Conservation (phyloP, 2,888 invertebrate species). For the Anthophora plumipes region DNA sequence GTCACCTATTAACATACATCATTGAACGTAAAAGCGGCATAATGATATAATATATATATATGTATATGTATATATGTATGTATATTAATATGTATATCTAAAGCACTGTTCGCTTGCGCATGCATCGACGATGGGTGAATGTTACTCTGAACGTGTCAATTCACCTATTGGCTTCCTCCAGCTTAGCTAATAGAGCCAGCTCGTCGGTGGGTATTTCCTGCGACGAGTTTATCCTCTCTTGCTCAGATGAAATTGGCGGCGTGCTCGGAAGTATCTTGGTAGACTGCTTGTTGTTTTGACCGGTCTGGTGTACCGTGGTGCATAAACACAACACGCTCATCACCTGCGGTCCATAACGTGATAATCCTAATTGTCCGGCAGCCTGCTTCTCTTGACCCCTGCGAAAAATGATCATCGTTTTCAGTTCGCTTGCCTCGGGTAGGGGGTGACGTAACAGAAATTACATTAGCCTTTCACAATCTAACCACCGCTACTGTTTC, state of each 20-base stretch:
- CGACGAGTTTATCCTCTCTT: slow-evolving; percentile 67
- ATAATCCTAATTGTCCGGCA: slow-evolving; percentile 67
- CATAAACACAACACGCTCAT: slow-evolving; percentile 79
- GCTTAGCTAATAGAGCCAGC: slow-evolving; percentile 95
- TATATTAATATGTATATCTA: slow-evolving; percentile 24
- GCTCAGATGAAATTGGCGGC: slow-evolving; percentile 57
- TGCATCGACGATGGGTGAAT: slow-evolving; percentile 24
- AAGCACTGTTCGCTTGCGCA: slow-evolving; percentile 31
- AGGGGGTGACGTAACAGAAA: background rate
- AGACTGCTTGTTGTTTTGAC: slow-evolving; percentile 58
- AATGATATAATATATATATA: background rate
- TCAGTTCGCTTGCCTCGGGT: background rate
- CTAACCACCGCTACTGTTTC: background rate
- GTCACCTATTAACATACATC: background rate
- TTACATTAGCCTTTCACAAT: background rate
- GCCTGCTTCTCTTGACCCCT: slow-evolving; percentile 57
- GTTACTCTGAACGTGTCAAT: slow-evolving; percentile 36
- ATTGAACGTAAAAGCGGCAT: background rate
- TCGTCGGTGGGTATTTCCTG: slow-evolving; percentile 88
- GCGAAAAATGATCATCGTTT: background rate
- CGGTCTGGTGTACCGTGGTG: slow-evolving; percentile 65
- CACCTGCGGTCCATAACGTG: slow-evolving; percentile 80
- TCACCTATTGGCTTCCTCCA: slow-evolving; percentile 96
- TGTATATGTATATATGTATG: background rate
- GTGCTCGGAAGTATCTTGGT: slow-evolving; percentile 67